Evolutionary conservation across 2,888 invertebrate species (phyloP).

Genomic region (Xanthorhoe designata): DNA sequence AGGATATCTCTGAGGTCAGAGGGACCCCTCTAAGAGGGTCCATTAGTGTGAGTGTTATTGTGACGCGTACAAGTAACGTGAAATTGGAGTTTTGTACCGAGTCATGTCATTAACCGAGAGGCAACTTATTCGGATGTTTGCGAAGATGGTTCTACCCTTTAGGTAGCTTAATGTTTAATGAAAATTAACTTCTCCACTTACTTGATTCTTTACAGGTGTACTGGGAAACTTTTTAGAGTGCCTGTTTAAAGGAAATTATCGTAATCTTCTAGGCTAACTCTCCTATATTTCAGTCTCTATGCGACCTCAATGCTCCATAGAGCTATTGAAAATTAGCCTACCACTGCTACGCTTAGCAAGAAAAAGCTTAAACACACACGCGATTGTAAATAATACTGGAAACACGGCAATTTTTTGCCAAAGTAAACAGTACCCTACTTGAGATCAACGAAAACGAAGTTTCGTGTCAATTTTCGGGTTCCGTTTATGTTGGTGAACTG

Average conservation of each 20-base stretch:
- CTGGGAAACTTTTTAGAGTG: not conserved
- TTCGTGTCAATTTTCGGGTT: too few relatives aligned
- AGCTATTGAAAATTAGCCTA: too few relatives aligned
- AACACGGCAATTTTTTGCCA: too few relatives aligned
- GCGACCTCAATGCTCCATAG: too few relatives aligned
- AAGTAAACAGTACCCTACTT: too few relatives aligned
- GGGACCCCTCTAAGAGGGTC: conserved; percentile 43
- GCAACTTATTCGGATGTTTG: conserved; percentile 33
- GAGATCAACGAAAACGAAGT: too few relatives aligned
- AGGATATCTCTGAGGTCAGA: conserved; percentile 35
- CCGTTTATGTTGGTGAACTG: too few relatives aligned
- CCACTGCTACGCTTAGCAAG: too few relatives aligned
- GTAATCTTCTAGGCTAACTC: not conserved
- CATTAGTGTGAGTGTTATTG: conserved; percentile 57
- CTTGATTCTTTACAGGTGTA: conserved; percentile 4
- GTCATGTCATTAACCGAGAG: conserved; percentile 43
- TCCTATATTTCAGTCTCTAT: too few relatives aligned
- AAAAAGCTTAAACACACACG: too few relatives aligned
- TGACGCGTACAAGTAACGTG: conserved; percentile 48
- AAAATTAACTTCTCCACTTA: conserved; percentile 16
- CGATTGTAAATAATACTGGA: too few relatives aligned
- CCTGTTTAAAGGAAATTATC: not conserved
- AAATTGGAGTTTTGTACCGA: conserved; percentile 47
- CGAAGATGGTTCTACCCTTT: conserved; percentile 33
- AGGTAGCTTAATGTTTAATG: conserved; percentile 17